A percentile compares a stretch with the other conserved stretches of the same genome.
Evolutionary conservation across 2,113 vertebrate genomes (phyloP).

Genomic region (Hemiscyllium ocellatum): DNA sequence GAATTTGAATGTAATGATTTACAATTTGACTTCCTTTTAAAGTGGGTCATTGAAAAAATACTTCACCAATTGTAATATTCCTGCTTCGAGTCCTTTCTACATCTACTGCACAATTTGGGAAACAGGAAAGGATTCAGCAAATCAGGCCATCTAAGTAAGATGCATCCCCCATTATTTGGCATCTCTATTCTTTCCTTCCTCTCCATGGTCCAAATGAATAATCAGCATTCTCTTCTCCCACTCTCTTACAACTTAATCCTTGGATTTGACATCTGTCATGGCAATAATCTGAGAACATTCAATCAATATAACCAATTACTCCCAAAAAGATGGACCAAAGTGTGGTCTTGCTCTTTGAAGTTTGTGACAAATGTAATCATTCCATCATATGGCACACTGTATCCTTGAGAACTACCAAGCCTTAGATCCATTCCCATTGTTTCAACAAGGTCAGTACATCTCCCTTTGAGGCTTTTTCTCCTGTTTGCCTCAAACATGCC

Average conservation of each 20-base stretch:
- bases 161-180: neutral
- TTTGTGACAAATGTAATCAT: neutral
- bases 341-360: neutral
- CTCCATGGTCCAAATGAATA: neutral
- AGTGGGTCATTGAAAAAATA: neutral
- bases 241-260: neutral
- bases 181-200: neutral
- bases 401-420: neutral
- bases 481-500: neutral
- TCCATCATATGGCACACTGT: neutral
- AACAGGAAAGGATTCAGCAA: neutral
- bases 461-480: neutral
- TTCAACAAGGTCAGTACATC: neutral
- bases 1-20: neutral
- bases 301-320: neutral
- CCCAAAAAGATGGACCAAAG: neutral
- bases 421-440: neutral
- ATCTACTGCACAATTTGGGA: neutral
- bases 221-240: neutral
- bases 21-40: neutral
- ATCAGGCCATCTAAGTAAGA: neutral
- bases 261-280: neutral
- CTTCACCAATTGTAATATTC: neutral
- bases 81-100: neutral
- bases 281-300: neutral